These are phyloP conservation scores for Brachionus rubens DNA, from an alignment of 1,140 invertebrate species.

Conservation along the genomic window DNA sequence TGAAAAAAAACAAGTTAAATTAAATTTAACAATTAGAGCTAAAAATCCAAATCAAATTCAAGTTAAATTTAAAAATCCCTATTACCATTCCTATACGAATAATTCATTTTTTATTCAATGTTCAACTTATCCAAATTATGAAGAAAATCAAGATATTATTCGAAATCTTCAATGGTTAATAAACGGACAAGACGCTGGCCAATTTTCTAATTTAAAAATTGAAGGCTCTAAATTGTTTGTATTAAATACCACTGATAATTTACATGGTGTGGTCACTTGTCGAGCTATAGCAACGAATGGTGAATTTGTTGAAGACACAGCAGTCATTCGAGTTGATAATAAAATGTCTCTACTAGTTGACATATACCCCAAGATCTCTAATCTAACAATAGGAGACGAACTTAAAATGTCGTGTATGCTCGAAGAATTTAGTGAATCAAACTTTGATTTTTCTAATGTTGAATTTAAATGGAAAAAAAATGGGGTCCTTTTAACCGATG, in stretches of 20 bases:
- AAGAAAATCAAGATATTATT: not conserved
- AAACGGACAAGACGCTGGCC: not conserved
- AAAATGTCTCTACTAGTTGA: not conserved
- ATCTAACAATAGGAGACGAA: not conserved
- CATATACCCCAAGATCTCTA: slow-evolving; percentile 3
- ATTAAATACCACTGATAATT: not conserved
- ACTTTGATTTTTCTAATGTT: not conserved
- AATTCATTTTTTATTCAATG: not conserved
- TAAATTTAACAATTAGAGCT: not conserved
- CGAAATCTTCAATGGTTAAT: slow-evolving; percentile 16
- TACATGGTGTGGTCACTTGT: not conserved
- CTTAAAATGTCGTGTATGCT: not conserved
- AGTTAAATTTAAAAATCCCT: not conserved
- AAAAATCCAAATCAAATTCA: not conserved
- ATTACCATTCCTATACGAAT: not conserved
- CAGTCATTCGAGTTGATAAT: not conserved
- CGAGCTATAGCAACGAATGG: not conserved
- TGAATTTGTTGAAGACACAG: slow-evolving; percentile 17
- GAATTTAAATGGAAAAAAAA: slow-evolving; percentile 36
- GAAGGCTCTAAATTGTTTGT: not conserved
- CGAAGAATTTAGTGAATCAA: not conserved
- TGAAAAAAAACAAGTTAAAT: not conserved
- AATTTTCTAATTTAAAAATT: not conserved
- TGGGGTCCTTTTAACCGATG: not conserved
- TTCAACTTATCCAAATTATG: not conserved